Base-by-base conservation (phyloP, 2,797 vertebrate genomes). In the Squalus acanthias region DNA sequence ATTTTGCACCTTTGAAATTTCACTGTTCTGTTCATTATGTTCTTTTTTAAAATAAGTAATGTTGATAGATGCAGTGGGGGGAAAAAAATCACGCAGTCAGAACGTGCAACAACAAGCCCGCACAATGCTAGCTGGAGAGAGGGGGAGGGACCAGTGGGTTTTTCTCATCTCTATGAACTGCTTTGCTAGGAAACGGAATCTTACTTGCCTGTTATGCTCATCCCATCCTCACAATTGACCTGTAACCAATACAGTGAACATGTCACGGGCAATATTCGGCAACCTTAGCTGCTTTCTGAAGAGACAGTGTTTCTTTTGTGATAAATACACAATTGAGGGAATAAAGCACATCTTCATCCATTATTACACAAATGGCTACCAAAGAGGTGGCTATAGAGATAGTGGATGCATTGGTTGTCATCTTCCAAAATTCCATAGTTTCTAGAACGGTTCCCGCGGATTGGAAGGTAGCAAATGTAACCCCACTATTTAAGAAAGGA, bases 131-230 rank as follows among this genome's bases (percentile, higher is more conserved):
- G 98, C 98, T 98, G 98, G 98, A 98, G 98, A 98, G 98, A 97
- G 97, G 98, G 97, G 96, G 22, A 98, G 98, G 98, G 97, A 97
- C 96, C 97, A 97, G 98, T 97, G 97, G 26, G 89, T 97, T 96
- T 69, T 70, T 95, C 94, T 97, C 97, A 97, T 97, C 98, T 97
- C 97, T 97, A 97, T 98, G 97, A 96, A 97, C 97, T 98, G 98
- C 97, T 98, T 98, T 98, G 97, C 98, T 98, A 97, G 96, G 97
- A 97, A 97, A 97, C 97, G 97, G 98, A 98, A 97, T 96, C 97
- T 98, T 99, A 99, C 99, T 99, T 99, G 99, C 99, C 99, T 99
- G 98, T 98, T 98, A 97, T 98, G 98, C 98, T 98, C 98, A 99
- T 98, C 98, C 98, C 98, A 98, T 98, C 97, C 98, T 98, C 98